Conservation (phyloP, 2,113 vertebrate species). For the Mobula hypostoma region DNA sequence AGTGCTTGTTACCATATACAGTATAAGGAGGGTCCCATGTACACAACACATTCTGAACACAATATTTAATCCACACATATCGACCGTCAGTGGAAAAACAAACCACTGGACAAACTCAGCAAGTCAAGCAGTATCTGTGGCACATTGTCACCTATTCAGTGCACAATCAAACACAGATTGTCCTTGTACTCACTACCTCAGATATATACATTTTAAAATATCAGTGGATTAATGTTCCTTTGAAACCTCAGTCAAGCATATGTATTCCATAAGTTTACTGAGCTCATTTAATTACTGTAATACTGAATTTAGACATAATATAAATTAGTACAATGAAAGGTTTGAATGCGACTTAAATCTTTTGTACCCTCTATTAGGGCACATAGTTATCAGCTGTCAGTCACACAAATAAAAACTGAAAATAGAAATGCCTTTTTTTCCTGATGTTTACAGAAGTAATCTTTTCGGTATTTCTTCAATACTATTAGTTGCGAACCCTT, state of each 20-base stretch:
- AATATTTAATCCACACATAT: background rate
- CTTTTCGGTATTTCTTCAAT: background rate
- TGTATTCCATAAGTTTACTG: background rate
- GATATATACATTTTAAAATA: background rate
- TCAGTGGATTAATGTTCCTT: background rate
- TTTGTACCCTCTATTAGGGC: background rate
- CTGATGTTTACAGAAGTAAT: conserved; percentile 38
- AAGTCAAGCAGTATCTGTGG: too few relatives aligned
- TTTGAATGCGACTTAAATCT: background rate
- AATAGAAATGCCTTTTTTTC: background rate
- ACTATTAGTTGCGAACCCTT: conserved; percentile 52
- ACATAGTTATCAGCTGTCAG: background rate
- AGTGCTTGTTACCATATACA: background rate
- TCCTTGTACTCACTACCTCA: background rate
- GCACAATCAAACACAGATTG: background rate
- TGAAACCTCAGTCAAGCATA: background rate
- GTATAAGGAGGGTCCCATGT: background rate
- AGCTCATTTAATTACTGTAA: background rate
- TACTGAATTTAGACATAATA: background rate
- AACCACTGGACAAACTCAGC: too few relatives aligned
- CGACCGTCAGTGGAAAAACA: background rate
- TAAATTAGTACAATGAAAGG: background rate
- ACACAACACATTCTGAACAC: background rate
- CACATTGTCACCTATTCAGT: too few relatives aligned
- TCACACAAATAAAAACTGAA: background rate